Percentiles rank a stretch among this genome's conserved stretches.
Conservation (phyloP, 2,113 vertebrate genomes). For the Casuarius casuarius region DNA sequence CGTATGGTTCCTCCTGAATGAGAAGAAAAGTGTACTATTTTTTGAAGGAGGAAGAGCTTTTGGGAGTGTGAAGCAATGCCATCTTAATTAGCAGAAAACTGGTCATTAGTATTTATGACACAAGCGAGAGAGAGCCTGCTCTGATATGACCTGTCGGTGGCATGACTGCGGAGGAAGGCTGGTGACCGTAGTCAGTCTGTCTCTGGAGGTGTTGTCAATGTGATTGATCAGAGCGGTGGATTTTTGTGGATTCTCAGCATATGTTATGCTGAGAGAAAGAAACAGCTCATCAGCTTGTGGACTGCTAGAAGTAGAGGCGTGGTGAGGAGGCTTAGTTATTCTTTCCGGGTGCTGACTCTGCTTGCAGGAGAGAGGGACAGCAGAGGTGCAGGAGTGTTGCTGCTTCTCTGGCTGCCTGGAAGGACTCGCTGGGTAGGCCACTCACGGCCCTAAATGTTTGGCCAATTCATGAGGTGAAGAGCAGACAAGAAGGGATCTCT, state of each 20-base stretch:
- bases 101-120: background rate
- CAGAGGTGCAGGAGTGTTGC: accelerated
- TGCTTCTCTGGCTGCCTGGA: background rate
- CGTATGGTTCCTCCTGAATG: background rate
- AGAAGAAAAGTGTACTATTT: background rate
- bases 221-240: background rate
- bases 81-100: background rate
- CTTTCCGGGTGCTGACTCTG: background rate
- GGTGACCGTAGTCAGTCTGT: background rate
- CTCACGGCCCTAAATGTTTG: background rate
- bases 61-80: background rate
- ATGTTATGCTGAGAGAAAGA: background rate
- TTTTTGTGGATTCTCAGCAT: background rate
- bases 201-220: accelerated
- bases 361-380: background rate
- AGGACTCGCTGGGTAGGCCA: background rate
- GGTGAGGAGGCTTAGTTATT: background rate
- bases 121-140: background rate
- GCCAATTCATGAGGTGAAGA: background rate
- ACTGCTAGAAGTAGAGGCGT: background rate
- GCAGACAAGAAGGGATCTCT: background rate
- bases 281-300: background rate
- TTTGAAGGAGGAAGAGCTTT: background rate
- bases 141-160: background rate
- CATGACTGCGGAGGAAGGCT: background rate